A percentile compares a stretch with the other conserved stretches of the same genome.
Conservation (phyloP, 2,113 vertebrate species). For the Octodon degus region DNA sequence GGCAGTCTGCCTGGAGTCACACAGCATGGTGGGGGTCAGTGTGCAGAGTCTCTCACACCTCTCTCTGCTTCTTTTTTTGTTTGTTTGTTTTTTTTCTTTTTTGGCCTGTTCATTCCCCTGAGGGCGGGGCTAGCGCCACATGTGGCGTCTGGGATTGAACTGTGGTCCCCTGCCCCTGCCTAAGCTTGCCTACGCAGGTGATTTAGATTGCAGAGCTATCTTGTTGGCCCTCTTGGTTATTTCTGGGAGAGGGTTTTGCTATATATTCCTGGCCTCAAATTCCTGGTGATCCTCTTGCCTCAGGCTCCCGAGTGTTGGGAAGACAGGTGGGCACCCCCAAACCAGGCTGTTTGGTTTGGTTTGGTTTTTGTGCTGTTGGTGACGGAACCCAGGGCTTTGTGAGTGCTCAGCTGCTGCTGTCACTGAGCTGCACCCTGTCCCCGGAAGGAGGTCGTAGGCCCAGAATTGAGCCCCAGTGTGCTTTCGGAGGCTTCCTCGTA, state of each 20-base stretch:
- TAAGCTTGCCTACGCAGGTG: too few relatives aligned
- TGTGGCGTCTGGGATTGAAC: too few relatives aligned
- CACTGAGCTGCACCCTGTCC: neutral
- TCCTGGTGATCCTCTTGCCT: neutral
- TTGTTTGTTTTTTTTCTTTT: neutral
- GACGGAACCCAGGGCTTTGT: neutral
- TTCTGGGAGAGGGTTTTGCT: neutral
- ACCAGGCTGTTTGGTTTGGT: neutral
- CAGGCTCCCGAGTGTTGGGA: neutral
- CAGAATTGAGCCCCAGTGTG: neutral
- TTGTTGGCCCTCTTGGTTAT: neutral
- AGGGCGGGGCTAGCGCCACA: too few relatives aligned
- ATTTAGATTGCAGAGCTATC: too few relatives aligned
- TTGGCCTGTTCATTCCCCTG: too few relatives aligned
- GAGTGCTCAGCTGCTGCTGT: too few relatives aligned
- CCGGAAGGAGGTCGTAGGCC: neutral
- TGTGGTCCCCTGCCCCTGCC: too few relatives aligned
- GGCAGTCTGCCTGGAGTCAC: neutral
- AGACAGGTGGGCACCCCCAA: neutral
- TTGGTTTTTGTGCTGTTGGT: neutral
- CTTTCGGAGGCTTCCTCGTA: neutral
- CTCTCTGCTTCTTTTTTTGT: too few relatives aligned
- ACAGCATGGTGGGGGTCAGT: accelerated
- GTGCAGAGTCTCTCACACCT: accelerated
- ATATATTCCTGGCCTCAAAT: neutral